Base-by-base conservation (phyloP, 2,888 invertebrate genomes). In the Plebejus anna region DNA sequence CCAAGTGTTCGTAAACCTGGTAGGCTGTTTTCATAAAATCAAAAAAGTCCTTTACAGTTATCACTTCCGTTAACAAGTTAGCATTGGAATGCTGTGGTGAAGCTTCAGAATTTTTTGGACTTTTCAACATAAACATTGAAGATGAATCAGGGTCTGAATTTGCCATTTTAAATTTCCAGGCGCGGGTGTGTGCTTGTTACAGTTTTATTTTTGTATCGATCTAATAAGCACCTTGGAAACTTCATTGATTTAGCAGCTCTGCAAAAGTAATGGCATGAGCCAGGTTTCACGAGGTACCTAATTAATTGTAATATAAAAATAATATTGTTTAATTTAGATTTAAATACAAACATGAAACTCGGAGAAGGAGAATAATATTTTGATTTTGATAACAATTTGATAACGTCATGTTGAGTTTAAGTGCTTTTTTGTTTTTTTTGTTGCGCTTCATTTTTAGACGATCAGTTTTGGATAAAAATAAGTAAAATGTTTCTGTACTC, bases 21-120 rank as follows among this genome's bases (percentile, higher is more conserved):
- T 96, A 96, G 0, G 96, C 96, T 7, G 96, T 96, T 85, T 95
- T 95, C 91, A 96, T 94, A 84, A 96, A 96, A 83, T 96, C 96
- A 82, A 96, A 95, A 84, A 96, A 96, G 82, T 96, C 95, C 86
- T 95, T 95, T 7, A 96, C 95, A 0, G 96, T 95, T 75, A 96
- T 95, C 51, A 96, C 94, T 86, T 96, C 95, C 0, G 95, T 91
- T 77, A 88, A 85, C 59, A 85, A 80, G 57, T 76, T 82, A n/a
- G 83, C 70, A 79, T 86, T 89, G 0, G 88, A 88, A 80, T 86
- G 89, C 80, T 82, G 84, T 78, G 87, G 82, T 1, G 85, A 80
- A 32, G 85, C 61, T 32, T 88, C 87, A 0, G 86, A 84, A 28
- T 82, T 83, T n/a, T 79, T 79, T 0, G 89, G 88, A 80, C 88